Conservation (phyloP, 2,888 invertebrate species). For the Hemicrepidius hirtus region DNA sequence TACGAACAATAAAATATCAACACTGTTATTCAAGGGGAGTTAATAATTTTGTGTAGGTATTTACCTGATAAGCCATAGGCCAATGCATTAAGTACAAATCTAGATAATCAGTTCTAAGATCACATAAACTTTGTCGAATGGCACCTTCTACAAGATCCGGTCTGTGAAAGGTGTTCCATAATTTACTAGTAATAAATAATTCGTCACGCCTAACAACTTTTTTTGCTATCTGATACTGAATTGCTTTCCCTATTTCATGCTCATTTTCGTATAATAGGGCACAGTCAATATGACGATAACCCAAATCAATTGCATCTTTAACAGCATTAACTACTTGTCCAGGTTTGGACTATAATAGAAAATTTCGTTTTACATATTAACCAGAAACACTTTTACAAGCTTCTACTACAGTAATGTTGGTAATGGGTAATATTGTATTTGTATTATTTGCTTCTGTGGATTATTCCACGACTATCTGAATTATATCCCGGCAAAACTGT, state of each 20-base stretch:
- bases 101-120: slow-evolving; percentile 84
- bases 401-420: slow-evolving; percentile 28
- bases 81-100: slow-evolving; percentile 94
- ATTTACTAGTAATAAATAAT: slow-evolving; percentile 80
- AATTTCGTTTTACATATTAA: too few species aligned
- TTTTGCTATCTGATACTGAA: slow-evolving; percentile 77
- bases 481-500: too few species aligned
- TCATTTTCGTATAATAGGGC: slow-evolving; percentile 80
- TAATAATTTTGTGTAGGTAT: background rate
- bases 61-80: slow-evolving; percentile 89
- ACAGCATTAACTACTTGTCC: slow-evolving; percentile 77
- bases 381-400: too few species aligned
- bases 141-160: slow-evolving; percentile 83
- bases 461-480: too few species aligned
- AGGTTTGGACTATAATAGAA: slow-evolving; percentile 73
- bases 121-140: slow-evolving; percentile 78
- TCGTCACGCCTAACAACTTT: slow-evolving; percentile 80
- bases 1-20: background rate
- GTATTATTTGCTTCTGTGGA: too few species aligned
- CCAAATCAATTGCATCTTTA: slow-evolving; percentile 80
- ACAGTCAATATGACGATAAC: slow-evolving; percentile 84
- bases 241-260: slow-evolving; percentile 79
- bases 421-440: too few species aligned
- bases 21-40: background rate
- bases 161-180: slow-evolving; percentile 87